phyloP scores from a whole-genome alignment of 2,888 invertebrate species.

The Ischnura elegans region DNA sequence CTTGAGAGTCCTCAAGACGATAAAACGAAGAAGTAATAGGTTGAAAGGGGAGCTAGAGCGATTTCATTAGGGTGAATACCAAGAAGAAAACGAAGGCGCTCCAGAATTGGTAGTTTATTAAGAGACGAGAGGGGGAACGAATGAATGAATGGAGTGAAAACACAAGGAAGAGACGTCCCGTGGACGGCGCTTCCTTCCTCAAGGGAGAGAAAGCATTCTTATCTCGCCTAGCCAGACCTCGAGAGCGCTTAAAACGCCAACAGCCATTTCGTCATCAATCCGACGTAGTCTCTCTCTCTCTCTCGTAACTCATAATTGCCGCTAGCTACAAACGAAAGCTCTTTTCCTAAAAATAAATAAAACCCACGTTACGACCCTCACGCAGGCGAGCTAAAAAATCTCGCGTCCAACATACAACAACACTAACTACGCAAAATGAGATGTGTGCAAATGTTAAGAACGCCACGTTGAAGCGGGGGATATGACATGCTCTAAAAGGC shows the following conservation, averaged over 20 bases:
- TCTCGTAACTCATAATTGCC: background rate
- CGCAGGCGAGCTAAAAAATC: background rate
- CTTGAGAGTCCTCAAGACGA: background rate
- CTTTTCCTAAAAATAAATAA: background rate
- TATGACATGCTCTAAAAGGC: background rate
- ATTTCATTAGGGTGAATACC: slow-evolving; percentile 70
- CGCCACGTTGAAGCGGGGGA: background rate
- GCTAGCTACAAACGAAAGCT: background rate
- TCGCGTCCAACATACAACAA: background rate
- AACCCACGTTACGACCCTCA: background rate
- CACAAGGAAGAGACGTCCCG: background rate
- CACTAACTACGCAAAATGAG: background rate
- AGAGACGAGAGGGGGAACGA: slow-evolving; percentile 35
- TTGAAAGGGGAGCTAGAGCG: background rate
- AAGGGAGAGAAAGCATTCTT: background rate
- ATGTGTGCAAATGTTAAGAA: too few relatives aligned
- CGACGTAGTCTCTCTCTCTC: background rate
- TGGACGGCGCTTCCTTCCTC: background rate
- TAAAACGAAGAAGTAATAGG: background rate
- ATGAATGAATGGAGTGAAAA: background rate
- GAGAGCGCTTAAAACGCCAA: background rate
- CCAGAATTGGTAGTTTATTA: slow-evolving; percentile 41
- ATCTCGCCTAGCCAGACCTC: background rate
- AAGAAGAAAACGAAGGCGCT: slow-evolving; percentile 71
- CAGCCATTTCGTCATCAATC: background rate